A percentile compares a stretch with the other conserved stretches of the same genome.
These are phyloP conservation scores for Sussaba pulchella DNA, from an alignment of 2,888 invertebrate species.

Conservation along the genomic window DNA sequence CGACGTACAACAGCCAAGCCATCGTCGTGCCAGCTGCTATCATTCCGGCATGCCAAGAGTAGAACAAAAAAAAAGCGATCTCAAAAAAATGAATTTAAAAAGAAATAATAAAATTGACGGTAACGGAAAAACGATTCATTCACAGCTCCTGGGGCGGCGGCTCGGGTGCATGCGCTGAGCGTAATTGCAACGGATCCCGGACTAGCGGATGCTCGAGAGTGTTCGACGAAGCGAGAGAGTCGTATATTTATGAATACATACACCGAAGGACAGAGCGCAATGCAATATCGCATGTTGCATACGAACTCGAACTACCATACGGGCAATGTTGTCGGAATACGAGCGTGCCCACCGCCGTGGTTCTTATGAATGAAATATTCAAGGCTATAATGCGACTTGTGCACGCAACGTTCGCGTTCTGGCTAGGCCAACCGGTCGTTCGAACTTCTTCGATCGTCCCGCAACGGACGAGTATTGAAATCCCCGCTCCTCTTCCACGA, in stretches of 20 bases:
- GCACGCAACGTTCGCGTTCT: constrained; percentile 78
- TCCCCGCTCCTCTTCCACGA: constrained; percentile 41
- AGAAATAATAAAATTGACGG: constrained; percentile 35
- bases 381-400: constrained; percentile 79
- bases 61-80: constrained; percentile 36
- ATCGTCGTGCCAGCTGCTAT: constrained; percentile 58
- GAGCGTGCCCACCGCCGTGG: constrained; percentile 68
- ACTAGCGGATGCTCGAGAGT: constrained; percentile 62
- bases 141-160: constrained; percentile 74
- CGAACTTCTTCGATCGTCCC: constrained; percentile 58
- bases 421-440: constrained; percentile 67
- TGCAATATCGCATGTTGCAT: constrained; percentile 58
- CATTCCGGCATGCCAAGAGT: constrained; percentile 68
- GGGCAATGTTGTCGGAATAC: constrained; percentile 74
- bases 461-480: constrained; percentile 59
- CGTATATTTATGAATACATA: no score
- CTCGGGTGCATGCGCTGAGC: constrained; percentile 65
- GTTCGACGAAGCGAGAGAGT: constrained; percentile 49
- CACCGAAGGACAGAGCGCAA: constrained; percentile 52
- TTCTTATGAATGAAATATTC: constrained; percentile 84
- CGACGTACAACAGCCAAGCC: constrained; percentile 4
- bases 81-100: background rate
- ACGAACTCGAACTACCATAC: constrained; percentile 45
- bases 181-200: constrained; percentile 75
- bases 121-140: constrained; percentile 75